Conservation (phyloP, 2,797 vertebrate genomes). For the Buphagus erythrorhynchus region DNA sequence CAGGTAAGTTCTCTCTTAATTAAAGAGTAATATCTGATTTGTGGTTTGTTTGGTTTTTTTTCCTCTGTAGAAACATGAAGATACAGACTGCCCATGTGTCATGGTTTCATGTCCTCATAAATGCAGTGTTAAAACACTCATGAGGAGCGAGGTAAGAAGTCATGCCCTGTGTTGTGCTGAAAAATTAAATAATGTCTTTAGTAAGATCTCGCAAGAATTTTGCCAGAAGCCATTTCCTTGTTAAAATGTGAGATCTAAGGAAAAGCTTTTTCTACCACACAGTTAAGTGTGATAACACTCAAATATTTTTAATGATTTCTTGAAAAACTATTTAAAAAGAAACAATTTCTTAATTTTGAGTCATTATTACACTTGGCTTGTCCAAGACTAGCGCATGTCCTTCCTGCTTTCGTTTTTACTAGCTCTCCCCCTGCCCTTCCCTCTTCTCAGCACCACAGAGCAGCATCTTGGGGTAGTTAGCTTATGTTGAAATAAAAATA, state of each 20-base stretch:
- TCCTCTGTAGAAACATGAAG: conserved; percentile 91
- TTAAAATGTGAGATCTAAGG: background rate
- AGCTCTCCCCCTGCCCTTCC: background rate
- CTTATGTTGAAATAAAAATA: background rate
- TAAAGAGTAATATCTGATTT: background rate
- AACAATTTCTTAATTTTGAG: background rate
- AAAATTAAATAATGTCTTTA: background rate
- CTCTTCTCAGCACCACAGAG: background rate
- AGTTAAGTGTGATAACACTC: conserved; percentile 17
- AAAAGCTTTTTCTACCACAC: conserved; percentile 28
- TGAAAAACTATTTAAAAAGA: background rate
- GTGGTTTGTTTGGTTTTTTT: conserved; percentile 30
- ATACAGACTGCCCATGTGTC: conserved; percentile 91
- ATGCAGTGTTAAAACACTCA: conserved; percentile 89
- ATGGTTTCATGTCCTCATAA: conserved; percentile 95
- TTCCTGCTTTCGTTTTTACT: conserved; percentile 19
- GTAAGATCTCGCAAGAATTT: conserved; percentile 21
- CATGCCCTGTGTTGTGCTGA: background rate
- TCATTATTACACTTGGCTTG: conserved; percentile 20
- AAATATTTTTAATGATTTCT: background rate
- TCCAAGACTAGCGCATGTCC: conserved; percentile 16
- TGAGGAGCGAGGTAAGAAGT: conserved; percentile 90
- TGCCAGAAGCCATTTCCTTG: conserved; percentile 2
- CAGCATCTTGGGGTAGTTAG: background rate
- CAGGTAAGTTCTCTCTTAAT: background rate